These are phyloP conservation scores for Aspidiotus rigidus DNA, from an alignment of 2,888 invertebrate genomes.

Conservation along the genomic window DNA sequence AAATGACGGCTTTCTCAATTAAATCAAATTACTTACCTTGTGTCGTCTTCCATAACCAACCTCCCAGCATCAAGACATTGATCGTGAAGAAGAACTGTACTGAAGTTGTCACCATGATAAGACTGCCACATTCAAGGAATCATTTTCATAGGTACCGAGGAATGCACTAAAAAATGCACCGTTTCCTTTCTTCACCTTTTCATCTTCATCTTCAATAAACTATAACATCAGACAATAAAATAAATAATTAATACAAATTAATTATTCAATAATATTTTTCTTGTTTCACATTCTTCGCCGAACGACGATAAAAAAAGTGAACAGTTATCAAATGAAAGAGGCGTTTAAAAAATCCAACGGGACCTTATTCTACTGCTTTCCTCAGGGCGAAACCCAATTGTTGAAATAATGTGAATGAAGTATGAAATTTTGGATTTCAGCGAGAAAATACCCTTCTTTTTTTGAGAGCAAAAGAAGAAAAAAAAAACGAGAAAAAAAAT, in stretches of 20 bases:
- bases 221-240: not conserved
- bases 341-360: no score
- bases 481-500: not conserved
- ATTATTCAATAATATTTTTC: not conserved
- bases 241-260: not conserved
- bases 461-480: not conserved
- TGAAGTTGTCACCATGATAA: not conserved
- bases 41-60: constrained; percentile 28
- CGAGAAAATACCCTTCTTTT: not conserved
- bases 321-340: no score
- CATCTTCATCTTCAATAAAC: not conserved
- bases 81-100: constrained; percentile 17
- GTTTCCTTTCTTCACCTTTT: not conserved
- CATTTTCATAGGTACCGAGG: constrained; percentile 2
- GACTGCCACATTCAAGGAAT: not conserved
- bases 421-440: no score
- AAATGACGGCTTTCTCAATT: not conserved
- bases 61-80: constrained; percentile 23
- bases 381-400: no score
- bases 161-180: not conserved
- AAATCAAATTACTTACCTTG: constrained; percentile 15
- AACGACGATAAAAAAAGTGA: no score
- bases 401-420: no score
- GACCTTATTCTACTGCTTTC: no score
- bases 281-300: no score